Evolutionary conservation across 2,113 vertebrate species (phyloP).

Genomic region (Labeo catla): DNA sequence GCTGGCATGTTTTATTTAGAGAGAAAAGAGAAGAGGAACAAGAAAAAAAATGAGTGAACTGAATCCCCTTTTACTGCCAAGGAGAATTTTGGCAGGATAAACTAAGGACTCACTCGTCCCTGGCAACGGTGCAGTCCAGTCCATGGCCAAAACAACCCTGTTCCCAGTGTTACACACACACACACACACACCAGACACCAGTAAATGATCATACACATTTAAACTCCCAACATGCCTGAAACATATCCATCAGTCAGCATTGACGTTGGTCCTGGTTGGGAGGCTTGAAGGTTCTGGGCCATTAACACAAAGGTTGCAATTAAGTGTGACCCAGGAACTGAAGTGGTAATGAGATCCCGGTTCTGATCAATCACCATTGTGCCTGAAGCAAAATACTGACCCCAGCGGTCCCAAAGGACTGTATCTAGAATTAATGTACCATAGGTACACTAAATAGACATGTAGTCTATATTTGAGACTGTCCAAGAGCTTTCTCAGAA

Average conservation of each 20-base stretch:
- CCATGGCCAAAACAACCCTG: conserved; percentile 26
- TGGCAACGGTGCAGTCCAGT: conserved; percentile 28
- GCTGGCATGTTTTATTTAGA: conserved; percentile 17
- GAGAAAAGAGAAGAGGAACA: conserved; percentile 6
- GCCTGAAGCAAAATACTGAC: neutral
- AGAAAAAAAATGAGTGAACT: conserved; percentile 1
- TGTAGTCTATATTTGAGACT: neutral
- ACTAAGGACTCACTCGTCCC: conserved; percentile 31
- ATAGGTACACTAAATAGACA: neutral
- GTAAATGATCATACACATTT: neutral
- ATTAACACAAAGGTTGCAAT: conserved; percentile 29
- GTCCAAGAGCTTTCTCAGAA: neutral
- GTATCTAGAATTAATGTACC: neutral
- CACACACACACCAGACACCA: conserved; percentile 26
- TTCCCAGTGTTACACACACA: conserved; percentile 16
- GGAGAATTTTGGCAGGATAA: conserved; percentile 25
- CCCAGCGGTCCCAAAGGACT: neutral
- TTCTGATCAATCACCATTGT: conserved; percentile 29
- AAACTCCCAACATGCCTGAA: conserved; percentile 12
- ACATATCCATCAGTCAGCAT: conserved; percentile 3
- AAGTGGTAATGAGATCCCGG: conserved; percentile 42
- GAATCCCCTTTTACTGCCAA: conserved; percentile 16
- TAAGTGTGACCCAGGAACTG: neutral
- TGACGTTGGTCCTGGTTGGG: neutral
- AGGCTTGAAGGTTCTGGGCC: neutral